Conservation (phyloP, 2,888 invertebrate genomes). For the Ochropacha duplaris region DNA sequence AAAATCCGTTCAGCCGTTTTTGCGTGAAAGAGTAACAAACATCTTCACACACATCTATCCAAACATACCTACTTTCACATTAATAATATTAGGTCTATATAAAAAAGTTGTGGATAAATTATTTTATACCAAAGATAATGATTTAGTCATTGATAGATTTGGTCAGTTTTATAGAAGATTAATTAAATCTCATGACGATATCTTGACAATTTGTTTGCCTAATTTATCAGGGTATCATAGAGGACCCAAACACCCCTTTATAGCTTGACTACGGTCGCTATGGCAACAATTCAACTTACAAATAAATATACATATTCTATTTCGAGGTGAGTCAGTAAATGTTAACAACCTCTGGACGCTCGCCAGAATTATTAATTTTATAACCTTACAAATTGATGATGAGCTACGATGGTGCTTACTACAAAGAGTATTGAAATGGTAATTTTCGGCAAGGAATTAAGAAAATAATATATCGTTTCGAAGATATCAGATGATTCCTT, state of each 20-base stretch:
- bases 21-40: no score
- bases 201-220: background rate
- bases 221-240: background rate
- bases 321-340: background rate
- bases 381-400: background rate
- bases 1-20: no score
- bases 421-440: background rate
- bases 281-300: background rate
- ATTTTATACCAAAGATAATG: no score
- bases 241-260: background rate
- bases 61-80: no score
- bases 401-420: background rate
- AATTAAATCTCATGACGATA: background rate
- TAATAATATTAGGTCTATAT: no score
- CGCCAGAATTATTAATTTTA: slow-evolving; percentile 3
- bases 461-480: background rate
- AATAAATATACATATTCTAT: background rate
- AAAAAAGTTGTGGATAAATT: no score
- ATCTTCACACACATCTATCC: no score
- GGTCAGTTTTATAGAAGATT: background rate
- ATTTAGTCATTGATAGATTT: background rate
- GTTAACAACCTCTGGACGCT: background rate
- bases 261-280: background rate
- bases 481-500: background rate
- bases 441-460: background rate